Base-by-base conservation (phyloP, 2,797 vertebrate genomes). In the Neomorphus geoffroyi region DNA sequence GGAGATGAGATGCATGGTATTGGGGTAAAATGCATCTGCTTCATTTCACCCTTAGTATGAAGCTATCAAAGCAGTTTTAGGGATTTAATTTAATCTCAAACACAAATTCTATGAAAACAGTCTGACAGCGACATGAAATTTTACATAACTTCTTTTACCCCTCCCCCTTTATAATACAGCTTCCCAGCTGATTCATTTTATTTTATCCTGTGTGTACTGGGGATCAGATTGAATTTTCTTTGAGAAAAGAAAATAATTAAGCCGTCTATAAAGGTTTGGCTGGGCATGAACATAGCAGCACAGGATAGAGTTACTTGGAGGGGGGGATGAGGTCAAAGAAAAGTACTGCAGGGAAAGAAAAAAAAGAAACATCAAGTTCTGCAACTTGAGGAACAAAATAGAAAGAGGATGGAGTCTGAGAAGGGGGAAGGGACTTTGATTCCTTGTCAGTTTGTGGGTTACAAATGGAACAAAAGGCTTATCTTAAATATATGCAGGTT, bases 61-160 rank as follows among this genome's bases (percentile, higher is more conserved):
- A 97, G 95, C 95, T 97, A 97, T 97, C 97, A 97, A 97, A 97
- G 96, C 94, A 95, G 95, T 97, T 97, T 97, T 96, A 95, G 95
- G 95, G 96, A 97, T 97, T 97, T 97, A 94, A 97, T 97, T 97
- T 97, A 97, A 97, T 97, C 96, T 97, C 92, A 92, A 95, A 95
- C 96, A 97, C 96, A 97, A 97, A 97, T 97, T 97, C 96, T 96
- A 93, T 96, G 95, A 96, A 96, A 97, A 97, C 94, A 95, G 80
- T 77, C 95, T 97, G 97, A 97, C 96, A 96, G 96, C 18, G 60
- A 97, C 93, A 95, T 95, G 96, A 96, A 96, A 96, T 95, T 96
- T 97, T 97, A 95, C 95, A 97, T 96, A 96, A 95, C 95, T 93
- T 91, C 93, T 92, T 91, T 86, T 90, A 87, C 91, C 93, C 92